Base-by-base conservation (phyloP, 2,113 vertebrate genomes). In the Melierax canorus region DNA sequence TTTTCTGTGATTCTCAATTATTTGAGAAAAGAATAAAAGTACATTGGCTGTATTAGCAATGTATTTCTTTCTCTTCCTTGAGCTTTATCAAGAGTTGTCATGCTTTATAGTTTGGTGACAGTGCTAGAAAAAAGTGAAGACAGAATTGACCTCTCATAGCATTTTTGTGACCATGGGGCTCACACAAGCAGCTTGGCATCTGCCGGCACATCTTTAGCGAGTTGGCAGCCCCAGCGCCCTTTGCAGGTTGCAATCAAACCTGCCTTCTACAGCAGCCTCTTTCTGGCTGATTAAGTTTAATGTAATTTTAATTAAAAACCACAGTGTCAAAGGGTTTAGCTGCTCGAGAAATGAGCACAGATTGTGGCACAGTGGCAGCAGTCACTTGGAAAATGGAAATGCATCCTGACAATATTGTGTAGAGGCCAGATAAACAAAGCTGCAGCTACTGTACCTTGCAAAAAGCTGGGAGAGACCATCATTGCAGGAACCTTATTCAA, bases 281-380 rank as follows among this genome's bases (percentile, higher is more conserved):
- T 99, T 99, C 99, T 99, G 99, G 99, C 99, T 99, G 99, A 99
- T 99, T 99, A 99, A 99, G 99, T 99, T 99, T 99, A 99, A 99
- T 99, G 99, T 99, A 99, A 99, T 99, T 99, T 99, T 99, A 99
- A 99, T 99, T 99, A 99, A 99, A 99, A 99, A 99, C 99, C 99
- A 99, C 99, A 99, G 99, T 99, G 99, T 99, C 99, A 99, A 99
- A 99, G 99, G 99, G 99, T 99, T 99, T 99, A 99, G 99, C 99
- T 99, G 99, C 98, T 98, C 99, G 99, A 99, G 99, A 99, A 99
- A 99, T 99, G 99, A 99, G 99, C 99, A 99, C 99, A 99, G 99
- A 99, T 99, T 99, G 99, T 97, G 98, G 99, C 99, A 98, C 99
- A 99, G 99, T 99, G 98, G 99, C 99, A 99, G 98, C 98, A 99